Base-by-base conservation (phyloP, 1,140 invertebrate genomes). In the Bilobella aurantiaca region DNA sequence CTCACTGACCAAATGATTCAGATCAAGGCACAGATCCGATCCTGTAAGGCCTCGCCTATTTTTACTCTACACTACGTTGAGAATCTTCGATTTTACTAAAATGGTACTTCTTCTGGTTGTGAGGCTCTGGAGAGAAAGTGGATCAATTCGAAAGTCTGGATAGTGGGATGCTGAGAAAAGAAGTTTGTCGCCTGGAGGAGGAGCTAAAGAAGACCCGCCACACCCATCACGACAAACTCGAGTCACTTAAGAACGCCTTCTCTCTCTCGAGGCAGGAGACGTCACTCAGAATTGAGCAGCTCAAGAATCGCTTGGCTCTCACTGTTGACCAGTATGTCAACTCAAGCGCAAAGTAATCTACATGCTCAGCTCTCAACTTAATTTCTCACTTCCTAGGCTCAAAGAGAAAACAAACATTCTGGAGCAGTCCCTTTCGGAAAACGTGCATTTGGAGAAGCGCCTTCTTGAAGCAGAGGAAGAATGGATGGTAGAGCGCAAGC, bases 1-100 rank as follows among this genome's bases (percentile, higher is more conserved):
- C 23, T 71, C 16, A 61, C 64, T 1, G 66, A 71, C 32, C 60
- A 71, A 53, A 65, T 68, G 34, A 31, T 42, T 18, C 30, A 67
- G 21, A 5, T 70, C 14, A 58, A 47, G 18, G 46, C 46, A 12
- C 42, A 63, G 28, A 49, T 66, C 49, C 58, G 29, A 21, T 64
- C 53, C 63, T 65, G 66, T 68, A 46, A 56, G 32, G n/a, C n/a
- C n/a, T n/a, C n/a, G n/a, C n/a, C 21, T 18, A n/a, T 47, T 18
- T 58, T 25, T 59, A 3, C 0, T 27, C 25, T 64, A 23, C 2
- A 25, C 42, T 42, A 37, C 31, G 2, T 47, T 63, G 8, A 12
- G 21, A 49, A 21, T 56, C 21, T 8, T 56, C 12, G 18, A 5
- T 16, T 16, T 57, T n/a, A 62, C 34, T 21, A 18, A 29, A 25